These are phyloP conservation scores for Calameuta pallipes DNA, from an alignment of 2,888 invertebrate species.

Conservation along the genomic window DNA sequence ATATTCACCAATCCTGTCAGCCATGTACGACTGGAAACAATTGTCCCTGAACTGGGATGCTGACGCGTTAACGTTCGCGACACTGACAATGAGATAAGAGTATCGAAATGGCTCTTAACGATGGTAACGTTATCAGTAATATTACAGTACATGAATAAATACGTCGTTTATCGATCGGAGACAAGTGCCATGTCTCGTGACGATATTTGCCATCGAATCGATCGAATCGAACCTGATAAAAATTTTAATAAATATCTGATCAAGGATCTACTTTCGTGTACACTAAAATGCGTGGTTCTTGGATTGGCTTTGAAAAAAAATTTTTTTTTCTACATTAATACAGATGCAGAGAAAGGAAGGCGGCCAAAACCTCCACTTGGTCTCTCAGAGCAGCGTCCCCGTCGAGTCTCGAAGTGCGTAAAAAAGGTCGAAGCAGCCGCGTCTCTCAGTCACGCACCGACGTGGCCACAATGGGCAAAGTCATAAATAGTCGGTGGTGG, in stretches of 20 bases:
- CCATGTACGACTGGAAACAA: neutral
- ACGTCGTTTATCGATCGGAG: too few relatives aligned
- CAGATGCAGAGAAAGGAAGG: neutral
- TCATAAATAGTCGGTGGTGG: constrained; percentile 2
- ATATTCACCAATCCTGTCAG: neutral
- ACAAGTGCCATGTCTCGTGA: too few relatives aligned
- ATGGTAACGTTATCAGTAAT: neutral
- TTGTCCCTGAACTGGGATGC: neutral
- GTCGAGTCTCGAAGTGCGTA: neutral
- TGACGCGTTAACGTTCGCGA: neutral
- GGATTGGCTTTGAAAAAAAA: too few relatives aligned
- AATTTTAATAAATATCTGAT: too few relatives aligned
- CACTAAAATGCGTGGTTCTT: too few relatives aligned
- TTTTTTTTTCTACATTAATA: neutral
- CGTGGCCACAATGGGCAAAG: neutral
- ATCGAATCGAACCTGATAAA: too few relatives aligned
- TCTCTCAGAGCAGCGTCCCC: neutral
- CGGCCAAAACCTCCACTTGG: neutral
- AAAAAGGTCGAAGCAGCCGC: constrained; percentile 3
- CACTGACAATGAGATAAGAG: neutral
- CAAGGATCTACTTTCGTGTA: too few relatives aligned
- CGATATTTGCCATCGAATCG: too few relatives aligned
- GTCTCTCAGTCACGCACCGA: constrained; percentile 7
- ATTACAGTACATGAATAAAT: neutral
- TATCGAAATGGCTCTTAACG: neutral